Conservation (phyloP, 2,888 invertebrate species). For the Ctena decussata region DNA sequence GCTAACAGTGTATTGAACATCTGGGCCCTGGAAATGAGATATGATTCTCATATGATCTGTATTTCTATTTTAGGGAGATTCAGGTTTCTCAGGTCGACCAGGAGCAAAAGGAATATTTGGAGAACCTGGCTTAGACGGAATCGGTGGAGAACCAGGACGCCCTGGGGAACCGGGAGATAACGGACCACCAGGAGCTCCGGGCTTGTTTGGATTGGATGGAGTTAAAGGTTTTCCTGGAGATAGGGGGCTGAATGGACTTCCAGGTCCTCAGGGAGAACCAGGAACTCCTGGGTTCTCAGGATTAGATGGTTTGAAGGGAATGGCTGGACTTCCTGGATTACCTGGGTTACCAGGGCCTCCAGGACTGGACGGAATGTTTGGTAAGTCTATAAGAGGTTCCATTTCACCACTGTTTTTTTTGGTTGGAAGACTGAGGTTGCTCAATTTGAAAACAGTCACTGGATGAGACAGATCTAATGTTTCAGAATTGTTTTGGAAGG, state of each 20-base stretch:
- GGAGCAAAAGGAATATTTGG: constrained; percentile 71
- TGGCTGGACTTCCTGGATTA: constrained; percentile 40
- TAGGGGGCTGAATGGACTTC: constrained; percentile 52
- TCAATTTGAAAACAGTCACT: too few species aligned
- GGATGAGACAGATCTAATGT: too few species aligned
- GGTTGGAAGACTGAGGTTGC: too few species aligned
- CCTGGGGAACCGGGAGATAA: constrained; percentile 33
- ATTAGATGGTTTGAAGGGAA: constrained; percentile 45
- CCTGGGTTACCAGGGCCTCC: constrained; percentile 45
- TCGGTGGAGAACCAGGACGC: constrained; percentile 56
- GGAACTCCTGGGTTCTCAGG: constrained; percentile 61
- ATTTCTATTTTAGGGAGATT: constrained; percentile 34
- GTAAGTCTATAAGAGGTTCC: too few species aligned
- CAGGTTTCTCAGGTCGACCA: constrained; percentile 22
- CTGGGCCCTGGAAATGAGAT: too few species aligned
- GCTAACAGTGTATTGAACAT: too few species aligned
- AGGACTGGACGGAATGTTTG: constrained; percentile 54
- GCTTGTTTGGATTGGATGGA: constrained; percentile 41
- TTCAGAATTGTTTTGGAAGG: too few species aligned
- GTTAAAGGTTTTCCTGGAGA: constrained; percentile 40
- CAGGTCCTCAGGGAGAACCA: constrained; percentile 69
- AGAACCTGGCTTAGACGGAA: constrained; percentile 70
- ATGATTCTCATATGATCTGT: too few species aligned
- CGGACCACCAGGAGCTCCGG: constrained; percentile 32
- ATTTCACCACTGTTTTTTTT: too few species aligned